These are phyloP conservation scores for Idaea dimidiata DNA, from an alignment of 2,888 invertebrate species.

Conservation along the genomic window DNA sequence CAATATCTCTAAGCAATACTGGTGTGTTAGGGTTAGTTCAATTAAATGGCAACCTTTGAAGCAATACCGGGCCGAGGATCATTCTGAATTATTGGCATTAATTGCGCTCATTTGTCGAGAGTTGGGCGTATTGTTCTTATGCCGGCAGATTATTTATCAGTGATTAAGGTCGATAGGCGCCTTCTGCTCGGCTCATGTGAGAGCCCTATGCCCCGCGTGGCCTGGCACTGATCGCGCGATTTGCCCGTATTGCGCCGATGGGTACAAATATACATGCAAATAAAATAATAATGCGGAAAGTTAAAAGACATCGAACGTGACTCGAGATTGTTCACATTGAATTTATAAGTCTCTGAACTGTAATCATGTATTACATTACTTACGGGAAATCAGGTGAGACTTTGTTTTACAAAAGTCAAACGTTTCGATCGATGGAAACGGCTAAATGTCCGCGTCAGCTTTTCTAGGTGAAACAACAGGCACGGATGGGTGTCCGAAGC, in stretches of 20 bases:
- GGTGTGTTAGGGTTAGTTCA: constrained; percentile 8
- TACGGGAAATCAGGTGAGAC: constrained; percentile 39
- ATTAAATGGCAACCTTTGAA: constrained; percentile 21
- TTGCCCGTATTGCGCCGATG: constrained; percentile 58
- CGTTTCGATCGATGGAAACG: constrained; percentile 36
- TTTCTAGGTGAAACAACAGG: constrained; percentile 43
- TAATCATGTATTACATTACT: background rate
- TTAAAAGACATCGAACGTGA: constrained; percentile 30
- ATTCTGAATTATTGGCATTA: constrained; percentile 56
- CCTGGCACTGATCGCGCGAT: constrained; percentile 61
- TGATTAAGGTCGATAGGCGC: constrained; percentile 61
- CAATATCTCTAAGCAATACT: background rate
- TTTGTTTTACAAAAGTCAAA: constrained; percentile 44
- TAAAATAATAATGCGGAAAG: constrained; percentile 22
- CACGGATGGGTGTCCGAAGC: constrained; percentile 55
- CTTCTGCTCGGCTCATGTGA: constrained; percentile 58
- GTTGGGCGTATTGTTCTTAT: constrained; percentile 61
- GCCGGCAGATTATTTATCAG: constrained; percentile 56
- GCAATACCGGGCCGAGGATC: constrained; percentile 16
- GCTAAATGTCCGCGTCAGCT: constrained; percentile 45
- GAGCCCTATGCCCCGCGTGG: constrained; percentile 60
- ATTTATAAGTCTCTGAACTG: constrained; percentile 1
- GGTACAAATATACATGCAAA: constrained; percentile 37
- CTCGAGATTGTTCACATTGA: constrained; percentile 13
- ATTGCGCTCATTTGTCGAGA: constrained; percentile 63